Conservation (phyloP, 1,140 invertebrate genomes). For the Neodiprion lecontei region DNA sequence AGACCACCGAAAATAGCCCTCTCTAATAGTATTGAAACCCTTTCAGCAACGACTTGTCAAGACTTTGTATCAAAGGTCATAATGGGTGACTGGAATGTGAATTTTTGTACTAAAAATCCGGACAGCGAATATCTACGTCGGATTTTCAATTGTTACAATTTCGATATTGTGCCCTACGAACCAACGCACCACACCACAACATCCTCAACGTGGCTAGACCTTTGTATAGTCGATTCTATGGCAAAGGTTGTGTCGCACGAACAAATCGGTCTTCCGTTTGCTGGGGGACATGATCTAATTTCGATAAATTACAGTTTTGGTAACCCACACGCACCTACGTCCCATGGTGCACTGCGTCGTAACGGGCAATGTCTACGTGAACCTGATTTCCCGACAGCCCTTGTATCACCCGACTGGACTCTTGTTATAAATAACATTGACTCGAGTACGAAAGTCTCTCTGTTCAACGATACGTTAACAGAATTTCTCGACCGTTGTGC, state of each 20-base stretch:
- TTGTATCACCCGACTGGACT: slow-evolving; percentile 10
- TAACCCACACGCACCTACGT: background rate
- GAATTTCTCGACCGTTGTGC: background rate
- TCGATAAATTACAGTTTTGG: background rate
- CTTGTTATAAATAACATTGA: background rate
- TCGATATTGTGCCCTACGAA: background rate
- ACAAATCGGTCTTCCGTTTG: background rate
- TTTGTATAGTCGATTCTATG: background rate
- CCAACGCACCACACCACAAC: background rate
- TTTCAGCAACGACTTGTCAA: slow-evolving; percentile 3
- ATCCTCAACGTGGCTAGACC: background rate
- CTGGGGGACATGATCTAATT: background rate
- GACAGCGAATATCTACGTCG: slow-evolving; percentile 8
- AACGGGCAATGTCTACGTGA: background rate
- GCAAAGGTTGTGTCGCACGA: background rate
- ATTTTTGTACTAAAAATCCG: background rate
- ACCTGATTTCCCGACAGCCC: background rate
- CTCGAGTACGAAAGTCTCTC: background rate
- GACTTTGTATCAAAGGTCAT: slow-evolving; percentile 9
- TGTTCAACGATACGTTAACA: background rate
- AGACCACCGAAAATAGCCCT: slow-evolving; percentile 14
- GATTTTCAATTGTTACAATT: background rate
- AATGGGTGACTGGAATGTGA: slow-evolving; percentile 20
- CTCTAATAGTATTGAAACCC: background rate
- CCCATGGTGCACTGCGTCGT: background rate